Conservation (phyloP, 2,888 invertebrate species). For the Ectemnius cavifrons region DNA sequence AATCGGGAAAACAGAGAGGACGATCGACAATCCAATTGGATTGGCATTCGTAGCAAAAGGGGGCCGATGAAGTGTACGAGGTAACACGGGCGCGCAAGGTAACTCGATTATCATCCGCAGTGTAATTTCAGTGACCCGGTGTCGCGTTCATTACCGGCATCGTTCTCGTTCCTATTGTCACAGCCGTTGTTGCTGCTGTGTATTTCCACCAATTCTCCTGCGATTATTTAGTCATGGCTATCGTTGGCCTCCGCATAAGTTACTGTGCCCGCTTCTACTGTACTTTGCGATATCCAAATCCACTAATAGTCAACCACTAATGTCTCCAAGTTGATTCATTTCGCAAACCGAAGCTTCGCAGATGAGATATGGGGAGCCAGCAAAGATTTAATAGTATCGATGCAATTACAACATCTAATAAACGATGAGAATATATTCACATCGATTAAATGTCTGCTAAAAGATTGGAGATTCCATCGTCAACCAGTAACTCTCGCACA, state of each 20-base stretch:
- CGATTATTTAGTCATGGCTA: slow-evolving; percentile 50
- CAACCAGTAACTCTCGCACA: too few relatives aligned
- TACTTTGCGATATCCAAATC: too few relatives aligned
- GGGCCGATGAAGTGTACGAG: slow-evolving; percentile 29
- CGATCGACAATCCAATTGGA: slow-evolving; percentile 4
- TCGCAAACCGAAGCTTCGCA: too few relatives aligned
- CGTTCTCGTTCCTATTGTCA: slow-evolving; percentile 42
- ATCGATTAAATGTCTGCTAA: too few relatives aligned
- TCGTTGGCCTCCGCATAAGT: not conserved
- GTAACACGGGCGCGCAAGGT: slow-evolving; percentile 40
- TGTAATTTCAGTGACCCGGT: slow-evolving; percentile 53
- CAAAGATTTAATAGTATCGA: too few relatives aligned
- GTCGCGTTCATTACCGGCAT: slow-evolving; percentile 53
- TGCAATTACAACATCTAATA: too few relatives aligned
- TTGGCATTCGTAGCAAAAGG: not conserved
- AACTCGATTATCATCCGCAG: slow-evolving; percentile 54
- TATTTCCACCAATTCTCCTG: slow-evolving; percentile 46
- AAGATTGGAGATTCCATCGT: too few relatives aligned
- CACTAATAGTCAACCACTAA: too few relatives aligned
- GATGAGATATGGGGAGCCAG: too few relatives aligned
- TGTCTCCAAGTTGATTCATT: too few relatives aligned
- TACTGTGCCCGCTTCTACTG: too few relatives aligned
- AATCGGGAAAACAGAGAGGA: slow-evolving; percentile 14
- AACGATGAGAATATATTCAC: too few relatives aligned
- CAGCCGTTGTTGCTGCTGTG: not conserved